phyloP scores from a whole-genome alignment of 2,113 vertebrate genomes.

The Nannospalax galili region DNA sequence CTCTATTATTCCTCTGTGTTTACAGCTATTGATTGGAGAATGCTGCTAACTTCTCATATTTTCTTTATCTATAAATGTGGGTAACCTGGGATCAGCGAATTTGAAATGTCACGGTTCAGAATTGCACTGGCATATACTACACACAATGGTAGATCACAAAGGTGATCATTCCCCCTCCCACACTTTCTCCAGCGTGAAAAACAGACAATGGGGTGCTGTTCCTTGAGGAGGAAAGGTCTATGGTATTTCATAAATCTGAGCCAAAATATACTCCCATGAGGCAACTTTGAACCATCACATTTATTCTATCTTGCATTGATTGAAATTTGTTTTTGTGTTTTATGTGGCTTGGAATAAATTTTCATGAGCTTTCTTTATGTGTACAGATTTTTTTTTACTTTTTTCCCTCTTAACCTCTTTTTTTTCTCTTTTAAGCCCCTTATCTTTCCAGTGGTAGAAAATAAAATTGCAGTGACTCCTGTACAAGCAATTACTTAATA shows the following conservation, averaged over 20 bases:
- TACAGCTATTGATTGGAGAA: constrained; percentile 37
- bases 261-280: constrained; percentile 10
- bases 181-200: not conserved
- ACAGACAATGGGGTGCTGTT: not conserved
- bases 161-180: not conserved
- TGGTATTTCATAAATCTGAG: not conserved
- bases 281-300: not conserved
- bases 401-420: not conserved
- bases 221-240: not conserved
- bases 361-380: constrained; percentile 14
- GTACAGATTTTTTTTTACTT: not conserved
- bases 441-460: constrained; percentile 31
- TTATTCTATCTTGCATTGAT: not conserved
- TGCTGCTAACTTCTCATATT: constrained; percentile 5
- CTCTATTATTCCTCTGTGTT: not conserved
- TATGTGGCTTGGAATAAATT: constrained; percentile 3
- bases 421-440: constrained; percentile 40
- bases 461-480: not conserved
- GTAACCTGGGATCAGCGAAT: constrained; percentile 19
- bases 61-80: constrained; percentile 21
- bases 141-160: not conserved
- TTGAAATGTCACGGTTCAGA: constrained; percentile 36
- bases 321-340: constrained; percentile 51
- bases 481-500: not conserved
- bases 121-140: not conserved